Base-by-base conservation (phyloP, 2,888 invertebrate species). In the Tryphoninae sp. region DNA sequence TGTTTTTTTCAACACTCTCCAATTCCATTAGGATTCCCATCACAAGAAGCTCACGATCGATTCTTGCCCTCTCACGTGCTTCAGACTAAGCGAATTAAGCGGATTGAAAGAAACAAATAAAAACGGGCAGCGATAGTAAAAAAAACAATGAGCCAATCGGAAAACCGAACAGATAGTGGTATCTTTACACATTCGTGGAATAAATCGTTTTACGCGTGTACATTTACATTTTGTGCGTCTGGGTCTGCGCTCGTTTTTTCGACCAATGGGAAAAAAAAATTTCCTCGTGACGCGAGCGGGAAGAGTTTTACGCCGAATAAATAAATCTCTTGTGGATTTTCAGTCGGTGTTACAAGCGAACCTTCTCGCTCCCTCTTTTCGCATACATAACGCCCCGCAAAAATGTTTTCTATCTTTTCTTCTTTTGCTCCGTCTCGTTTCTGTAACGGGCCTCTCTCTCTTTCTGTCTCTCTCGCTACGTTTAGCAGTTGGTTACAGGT, bases 401-500 rank as follows among this genome's bases (percentile, higher is more conserved):
- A 72, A 82, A 72, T 68, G 65, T 82, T 71, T 16, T 55, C 71
- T 9, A 8, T 58, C 42, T 33, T 58, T 65, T 33, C 62, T 19
- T 40, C 49, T 78, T 68, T 78, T 74, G 59, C 51, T 64, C 59
- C 26, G 61, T 76, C 68, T 73, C 8, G 61, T 64, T 67, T 62
- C 78, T 49, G 51, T 49, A 81, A 71, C 74, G 62, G 13, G 26
- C 4, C 26, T 26, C 22, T 26, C 22, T 26, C 19, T 19, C 19
- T 19, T 19, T 19, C 19, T 19, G 19, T 19, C 19, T 51, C 55
- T 51, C 62, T 62, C 33, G 23, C 67, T 33, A 19, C 75, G 65
- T 71, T 59, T 53, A 59, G 71, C 23, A 40, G 68, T 73, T 73
- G 78, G 78, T 78, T 82, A 82, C 81, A 82, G 81, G 81, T 82